Evolutionary conservation across 2,113 vertebrate species (phyloP).

Genomic region (Thermophis baileyi): DNA sequence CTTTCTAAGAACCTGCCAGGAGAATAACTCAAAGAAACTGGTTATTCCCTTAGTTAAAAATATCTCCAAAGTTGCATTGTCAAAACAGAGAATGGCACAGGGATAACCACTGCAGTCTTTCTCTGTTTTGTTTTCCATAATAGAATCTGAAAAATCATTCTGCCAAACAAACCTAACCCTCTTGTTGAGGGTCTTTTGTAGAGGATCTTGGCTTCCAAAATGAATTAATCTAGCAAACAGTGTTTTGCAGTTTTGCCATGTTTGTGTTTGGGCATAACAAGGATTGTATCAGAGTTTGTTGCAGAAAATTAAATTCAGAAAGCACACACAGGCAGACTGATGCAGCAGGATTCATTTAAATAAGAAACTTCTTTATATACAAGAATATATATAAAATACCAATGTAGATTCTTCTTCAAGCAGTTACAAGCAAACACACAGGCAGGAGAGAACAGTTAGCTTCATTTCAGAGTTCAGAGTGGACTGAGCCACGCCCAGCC

Average conservation of each 20-base stretch:
- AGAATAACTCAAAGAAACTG: background rate
- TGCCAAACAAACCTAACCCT: background rate
- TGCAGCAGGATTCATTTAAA: too few species aligned
- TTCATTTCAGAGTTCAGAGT: too few species aligned
- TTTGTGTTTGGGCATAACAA: background rate
- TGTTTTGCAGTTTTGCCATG: background rate
- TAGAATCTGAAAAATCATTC: background rate
- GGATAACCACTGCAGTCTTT: background rate
- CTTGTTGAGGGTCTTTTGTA: background rate
- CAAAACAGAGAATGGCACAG: background rate
- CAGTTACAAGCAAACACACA: too few species aligned
- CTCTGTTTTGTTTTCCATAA: background rate
- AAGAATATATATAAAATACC: too few species aligned
- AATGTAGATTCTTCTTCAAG: too few species aligned
- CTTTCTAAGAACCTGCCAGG: background rate
- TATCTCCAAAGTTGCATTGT: background rate
- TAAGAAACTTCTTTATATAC: too few species aligned
- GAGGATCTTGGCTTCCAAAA: background rate
- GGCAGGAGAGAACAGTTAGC: too few species aligned
- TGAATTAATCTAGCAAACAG: background rate
- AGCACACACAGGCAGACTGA: too few species aligned
- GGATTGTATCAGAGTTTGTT: too few species aligned
- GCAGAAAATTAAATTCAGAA: too few species aligned
- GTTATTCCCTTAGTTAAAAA: background rate
- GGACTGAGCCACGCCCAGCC: too few species aligned